phyloP scores from a whole-genome alignment of 2,113 vertebrate species.

The Onychostoma macrolepis region DNA sequence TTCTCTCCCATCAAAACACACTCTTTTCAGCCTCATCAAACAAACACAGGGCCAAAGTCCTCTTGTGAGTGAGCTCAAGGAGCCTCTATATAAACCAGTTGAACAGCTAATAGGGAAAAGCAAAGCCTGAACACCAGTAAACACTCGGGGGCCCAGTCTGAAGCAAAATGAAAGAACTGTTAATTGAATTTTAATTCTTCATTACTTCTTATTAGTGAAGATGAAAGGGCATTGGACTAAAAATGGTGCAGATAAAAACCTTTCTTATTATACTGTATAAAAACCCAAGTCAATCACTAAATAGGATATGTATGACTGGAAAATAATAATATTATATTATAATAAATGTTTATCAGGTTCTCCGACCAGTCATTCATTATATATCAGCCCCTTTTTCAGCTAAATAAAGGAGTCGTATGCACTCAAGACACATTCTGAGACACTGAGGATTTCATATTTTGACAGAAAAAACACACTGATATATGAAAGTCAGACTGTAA shows the following conservation, averaged over 20 bases:
- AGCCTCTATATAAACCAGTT: conserved; percentile 7
- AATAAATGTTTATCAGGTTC: neutral
- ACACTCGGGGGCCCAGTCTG: neutral
- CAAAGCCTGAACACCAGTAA: neutral
- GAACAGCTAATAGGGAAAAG: conserved; percentile 33
- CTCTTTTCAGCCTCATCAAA: conserved; percentile 40
- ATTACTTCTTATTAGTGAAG: neutral
- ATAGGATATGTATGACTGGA: neutral
- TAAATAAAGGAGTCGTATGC: neutral
- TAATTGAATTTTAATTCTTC: conserved; percentile 24
- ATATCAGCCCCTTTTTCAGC: neutral
- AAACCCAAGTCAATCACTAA: too few species aligned
- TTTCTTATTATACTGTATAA: neutral
- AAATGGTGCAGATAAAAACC: neutral
- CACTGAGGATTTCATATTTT: neutral
- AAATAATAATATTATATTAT: neutral
- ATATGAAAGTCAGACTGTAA: neutral
- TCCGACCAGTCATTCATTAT: neutral
- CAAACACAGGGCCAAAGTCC: conserved; percentile 42
- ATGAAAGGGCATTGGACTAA: too few species aligned
- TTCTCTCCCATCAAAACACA: conserved; percentile 30
- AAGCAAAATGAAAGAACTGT: conserved; percentile 25
- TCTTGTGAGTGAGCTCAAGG: conserved; percentile 33
- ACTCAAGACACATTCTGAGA: neutral
- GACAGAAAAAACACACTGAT: neutral